phyloP scores from a whole-genome alignment of 2,888 invertebrate genomes.

The Netelia melanura region DNA sequence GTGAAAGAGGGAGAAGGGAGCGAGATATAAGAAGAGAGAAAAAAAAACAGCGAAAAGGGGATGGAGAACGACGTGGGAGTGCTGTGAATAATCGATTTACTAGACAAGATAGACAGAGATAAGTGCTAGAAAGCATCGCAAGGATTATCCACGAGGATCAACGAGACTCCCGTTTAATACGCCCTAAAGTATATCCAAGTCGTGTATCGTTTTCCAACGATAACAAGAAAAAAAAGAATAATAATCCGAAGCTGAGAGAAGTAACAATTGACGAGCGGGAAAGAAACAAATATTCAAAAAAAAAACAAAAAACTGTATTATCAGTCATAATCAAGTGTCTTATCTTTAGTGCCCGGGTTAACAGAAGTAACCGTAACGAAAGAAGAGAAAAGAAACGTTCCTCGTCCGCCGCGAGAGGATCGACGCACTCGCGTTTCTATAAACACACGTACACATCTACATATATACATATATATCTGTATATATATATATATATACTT shows the following conservation, averaged over 20 bases:
- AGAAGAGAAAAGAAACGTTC: slow-evolving; percentile 39
- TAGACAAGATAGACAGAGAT: slow-evolving; percentile 39
- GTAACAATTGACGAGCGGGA: not conserved
- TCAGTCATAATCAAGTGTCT: slow-evolving; percentile 66
- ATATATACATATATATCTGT: slow-evolving; percentile 42
- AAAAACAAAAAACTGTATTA: slow-evolving; percentile 15
- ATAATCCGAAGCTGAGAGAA: too few species aligned
- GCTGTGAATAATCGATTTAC: slow-evolving; percentile 65
- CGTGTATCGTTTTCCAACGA: not conserved
- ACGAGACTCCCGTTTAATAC: slow-evolving; percentile 19
- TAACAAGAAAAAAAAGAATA: slow-evolving; percentile 21
- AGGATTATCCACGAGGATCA: slow-evolving; percentile 46
- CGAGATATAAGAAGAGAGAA: slow-evolving; percentile 38
- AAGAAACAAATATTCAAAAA: slow-evolving; percentile 9
- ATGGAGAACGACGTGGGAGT: slow-evolving; percentile 40
- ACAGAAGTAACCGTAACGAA: slow-evolving; percentile 55
- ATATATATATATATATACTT: slow-evolving; percentile 41
- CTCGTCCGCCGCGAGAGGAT: slow-evolving; percentile 41
- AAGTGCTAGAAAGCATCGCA: slow-evolving; percentile 48
- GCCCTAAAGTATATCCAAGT: slow-evolving; percentile 12
- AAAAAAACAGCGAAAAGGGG: slow-evolving; percentile 7
- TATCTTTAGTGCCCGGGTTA: slow-evolving; percentile 67
- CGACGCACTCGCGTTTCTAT: slow-evolving; percentile 4
- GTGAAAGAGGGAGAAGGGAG: not conserved
- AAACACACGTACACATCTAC: slow-evolving; percentile 39